A percentile compares a stretch with the other conserved stretches of the same genome.
These are phyloP conservation scores for Vannuccia rotundouncinata DNA, from an alignment of 2,888 invertebrate genomes.

Conservation along the genomic window DNA sequence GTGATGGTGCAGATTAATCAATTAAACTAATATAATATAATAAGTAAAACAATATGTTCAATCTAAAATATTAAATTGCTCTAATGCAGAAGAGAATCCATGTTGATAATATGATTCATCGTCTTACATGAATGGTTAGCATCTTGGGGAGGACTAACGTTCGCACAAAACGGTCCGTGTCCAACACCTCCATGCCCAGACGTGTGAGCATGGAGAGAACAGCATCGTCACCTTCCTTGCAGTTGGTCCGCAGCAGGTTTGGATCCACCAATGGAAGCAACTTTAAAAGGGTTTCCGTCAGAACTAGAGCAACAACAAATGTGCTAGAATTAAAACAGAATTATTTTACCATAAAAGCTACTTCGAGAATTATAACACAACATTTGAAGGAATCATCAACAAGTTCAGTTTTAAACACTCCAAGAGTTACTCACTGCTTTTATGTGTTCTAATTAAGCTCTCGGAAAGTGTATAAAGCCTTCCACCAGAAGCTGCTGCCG, in stretches of 20 bases:
- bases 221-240: background rate
- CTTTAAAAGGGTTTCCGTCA: background rate
- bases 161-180: background rate
- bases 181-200: background rate
- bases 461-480: background rate
- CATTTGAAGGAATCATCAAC: too few relatives aligned
- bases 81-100: too few relatives aligned
- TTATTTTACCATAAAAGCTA: background rate
- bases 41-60: too few relatives aligned
- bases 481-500: background rate
- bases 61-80: too few relatives aligned
- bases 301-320: background rate
- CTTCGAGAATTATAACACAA: background rate
- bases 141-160: background rate
- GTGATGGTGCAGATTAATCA: too few relatives aligned
- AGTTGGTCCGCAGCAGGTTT: background rate
- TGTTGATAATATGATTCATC: too few relatives aligned
- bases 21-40: too few relatives aligned
- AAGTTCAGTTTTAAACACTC: too few relatives aligned
- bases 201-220: background rate
- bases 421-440: too few relatives aligned
- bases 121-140: too few relatives aligned
- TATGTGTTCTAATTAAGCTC: background rate
- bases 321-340: background rate
- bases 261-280: background rate